These are phyloP conservation scores for Crenuchus spilurus DNA, from an alignment of 2,797 vertebrate species.

Conservation along the genomic window DNA sequence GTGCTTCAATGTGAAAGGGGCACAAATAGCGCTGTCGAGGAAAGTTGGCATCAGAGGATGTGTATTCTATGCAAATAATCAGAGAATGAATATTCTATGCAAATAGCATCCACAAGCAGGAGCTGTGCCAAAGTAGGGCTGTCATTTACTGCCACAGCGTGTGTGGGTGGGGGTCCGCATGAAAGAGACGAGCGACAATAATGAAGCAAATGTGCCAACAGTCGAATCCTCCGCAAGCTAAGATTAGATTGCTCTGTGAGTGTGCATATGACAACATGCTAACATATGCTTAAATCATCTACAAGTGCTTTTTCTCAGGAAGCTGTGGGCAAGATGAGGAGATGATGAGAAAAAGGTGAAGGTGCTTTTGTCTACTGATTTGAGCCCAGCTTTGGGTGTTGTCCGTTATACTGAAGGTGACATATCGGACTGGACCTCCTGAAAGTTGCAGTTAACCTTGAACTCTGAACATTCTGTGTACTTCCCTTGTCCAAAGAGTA, in stretches of 20 bases:
- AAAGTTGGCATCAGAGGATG: conserved; percentile 44
- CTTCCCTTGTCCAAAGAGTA: too few species aligned
- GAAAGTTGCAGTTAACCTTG: too few species aligned
- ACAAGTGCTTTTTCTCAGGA: conserved; percentile 15
- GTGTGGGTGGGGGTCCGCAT: conserved; percentile 18
- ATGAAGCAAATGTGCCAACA: conserved; percentile 40
- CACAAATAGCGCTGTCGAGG: conserved; percentile 55
- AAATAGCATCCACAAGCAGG: conserved; percentile 45
- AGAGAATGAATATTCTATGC: conserved; percentile 50
- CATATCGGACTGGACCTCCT: too few species aligned
- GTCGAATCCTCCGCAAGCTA: conserved; percentile 22
- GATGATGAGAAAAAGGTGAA: neutral
- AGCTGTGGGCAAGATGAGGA: neutral
- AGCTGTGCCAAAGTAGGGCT: conserved; percentile 35
- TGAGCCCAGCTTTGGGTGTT: too few species aligned
- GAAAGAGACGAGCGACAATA: conserved; percentile 42
- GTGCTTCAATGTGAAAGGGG: conserved; percentile 53
- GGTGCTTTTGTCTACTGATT: too few species aligned
- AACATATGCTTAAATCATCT: conserved; percentile 19
- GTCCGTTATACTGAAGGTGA: too few species aligned
- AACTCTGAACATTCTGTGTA: too few species aligned
- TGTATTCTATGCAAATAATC: conserved; percentile 53
- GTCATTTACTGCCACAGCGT: conserved; percentile 44
- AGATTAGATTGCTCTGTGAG: conserved; percentile 36
- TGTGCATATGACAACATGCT: conserved; percentile 18